A percentile compares a stretch with the other conserved stretches of the same genome.
Evolutionary conservation across 2,888 invertebrate genomes (phyloP).

Genomic region (Drosophila mettleri): DNA sequence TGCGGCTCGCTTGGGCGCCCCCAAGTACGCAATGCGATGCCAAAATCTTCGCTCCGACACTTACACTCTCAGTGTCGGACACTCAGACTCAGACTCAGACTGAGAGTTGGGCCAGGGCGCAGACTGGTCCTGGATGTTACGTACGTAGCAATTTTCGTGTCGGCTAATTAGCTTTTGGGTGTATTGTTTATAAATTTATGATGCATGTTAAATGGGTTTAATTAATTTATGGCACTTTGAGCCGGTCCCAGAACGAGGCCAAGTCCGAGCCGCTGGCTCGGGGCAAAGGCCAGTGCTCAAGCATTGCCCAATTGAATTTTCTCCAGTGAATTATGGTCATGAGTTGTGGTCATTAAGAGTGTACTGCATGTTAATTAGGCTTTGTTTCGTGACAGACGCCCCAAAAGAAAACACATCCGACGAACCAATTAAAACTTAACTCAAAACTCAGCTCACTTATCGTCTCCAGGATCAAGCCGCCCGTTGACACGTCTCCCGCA

Average conservation of each 20-base stretch:
- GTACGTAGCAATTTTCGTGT: slow-evolving; percentile 76
- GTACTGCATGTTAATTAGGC: slow-evolving; percentile 49
- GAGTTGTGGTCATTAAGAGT: slow-evolving; percentile 38
- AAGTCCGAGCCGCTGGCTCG: slow-evolving; percentile 1
- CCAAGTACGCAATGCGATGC: slow-evolving; percentile 56
- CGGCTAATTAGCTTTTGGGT: slow-evolving; percentile 81
- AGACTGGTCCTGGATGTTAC: slow-evolving; percentile 33
- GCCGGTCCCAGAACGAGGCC: slow-evolving; percentile 30
- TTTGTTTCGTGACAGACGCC: slow-evolving; percentile 12
- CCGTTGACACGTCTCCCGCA: slow-evolving; percentile 41
- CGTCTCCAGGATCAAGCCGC: slow-evolving; percentile 57
- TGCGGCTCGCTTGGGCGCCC: slow-evolving; percentile 14
- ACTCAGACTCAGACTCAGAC: not conserved
- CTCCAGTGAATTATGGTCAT: slow-evolving; percentile 63
- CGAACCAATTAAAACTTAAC: slow-evolving; percentile 60
- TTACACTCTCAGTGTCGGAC: slow-evolving; percentile 56
- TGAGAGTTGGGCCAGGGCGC: not conserved
- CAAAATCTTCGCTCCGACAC: slow-evolving; percentile 33
- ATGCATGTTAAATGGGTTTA: slow-evolving; percentile 82
- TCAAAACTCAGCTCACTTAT: slow-evolving; percentile 54
- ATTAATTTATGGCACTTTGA: slow-evolving; percentile 77
- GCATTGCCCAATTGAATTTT: slow-evolving; percentile 73
- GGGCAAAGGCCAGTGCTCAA: slow-evolving; percentile 33
- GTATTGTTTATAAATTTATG: slow-evolving; percentile 82
- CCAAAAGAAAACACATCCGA: slow-evolving; percentile 17